Percentiles rank a stretch among this genome's conserved stretches.
Evolutionary conservation across 30 jellyfish, hydroid and myxozoan genomes (phyloP).

Genomic region (Hydractinia echinata): DNA sequence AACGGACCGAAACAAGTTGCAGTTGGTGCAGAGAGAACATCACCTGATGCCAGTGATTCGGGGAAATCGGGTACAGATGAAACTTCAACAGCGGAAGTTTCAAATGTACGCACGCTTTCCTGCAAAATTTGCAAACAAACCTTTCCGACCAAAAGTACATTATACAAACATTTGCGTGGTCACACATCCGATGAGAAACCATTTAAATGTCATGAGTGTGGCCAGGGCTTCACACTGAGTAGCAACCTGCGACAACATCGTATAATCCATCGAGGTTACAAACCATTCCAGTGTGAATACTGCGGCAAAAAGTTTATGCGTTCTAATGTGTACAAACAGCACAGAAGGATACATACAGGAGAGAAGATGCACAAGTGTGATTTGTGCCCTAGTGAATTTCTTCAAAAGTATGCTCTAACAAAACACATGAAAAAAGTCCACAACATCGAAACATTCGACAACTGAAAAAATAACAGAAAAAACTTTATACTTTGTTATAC

Average conservation of each 20-base stretch:
- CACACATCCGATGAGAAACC: constrained; percentile 97
- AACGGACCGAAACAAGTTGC: background rate
- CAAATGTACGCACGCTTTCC: constrained; percentile 64
- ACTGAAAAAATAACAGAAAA: background rate
- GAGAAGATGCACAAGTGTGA: constrained; percentile 97
- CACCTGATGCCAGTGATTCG: constrained; percentile 31
- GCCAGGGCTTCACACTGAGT: constrained; percentile 97
- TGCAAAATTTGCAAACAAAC: constrained; percentile 88
- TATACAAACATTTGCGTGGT: constrained; percentile 95
- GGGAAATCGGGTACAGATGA: constrained; percentile 20
- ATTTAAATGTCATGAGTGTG: constrained; percentile 94
- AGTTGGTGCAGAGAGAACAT: background rate
- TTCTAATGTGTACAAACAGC: constrained; percentile 96
- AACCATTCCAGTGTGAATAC: constrained; percentile 96
- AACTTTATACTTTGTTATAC: background rate
- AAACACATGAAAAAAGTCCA: constrained; percentile 97
- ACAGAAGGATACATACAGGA: constrained; percentile 94
- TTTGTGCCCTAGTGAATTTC: constrained; percentile 94
- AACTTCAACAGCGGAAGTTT: background rate
- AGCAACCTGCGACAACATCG: constrained; percentile 96
- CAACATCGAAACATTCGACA: constrained; percentile 83
- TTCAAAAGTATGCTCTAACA: constrained; percentile 90
- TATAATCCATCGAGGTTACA: constrained; percentile 93
- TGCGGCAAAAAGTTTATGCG: constrained; percentile 98
- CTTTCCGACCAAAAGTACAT: constrained; percentile 85